Percentiles rank a stretch among this genome's conserved stretches.
These are phyloP conservation scores for Sphenopsis melanotis DNA, from an alignment of 2,797 vertebrate species.

Conservation along the genomic window DNA sequence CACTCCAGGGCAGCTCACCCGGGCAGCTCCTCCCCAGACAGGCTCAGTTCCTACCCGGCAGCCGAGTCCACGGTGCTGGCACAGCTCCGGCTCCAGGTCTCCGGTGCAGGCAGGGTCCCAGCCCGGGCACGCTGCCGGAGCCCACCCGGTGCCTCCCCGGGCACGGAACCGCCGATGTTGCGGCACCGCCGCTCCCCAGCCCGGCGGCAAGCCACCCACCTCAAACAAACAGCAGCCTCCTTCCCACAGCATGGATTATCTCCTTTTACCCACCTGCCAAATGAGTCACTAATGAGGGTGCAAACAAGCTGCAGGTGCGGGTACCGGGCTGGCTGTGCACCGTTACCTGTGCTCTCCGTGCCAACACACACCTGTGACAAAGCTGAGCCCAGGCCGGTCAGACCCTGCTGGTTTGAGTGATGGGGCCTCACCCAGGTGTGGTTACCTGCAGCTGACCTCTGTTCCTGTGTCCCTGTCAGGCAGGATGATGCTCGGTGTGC, in stretches of 20 bases:
- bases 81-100: not conserved
- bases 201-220: not conserved
- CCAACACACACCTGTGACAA: not conserved
- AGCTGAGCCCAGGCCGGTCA: not conserved
- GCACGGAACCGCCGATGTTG: accelerated
- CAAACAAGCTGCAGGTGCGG: not conserved
- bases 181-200: accelerated
- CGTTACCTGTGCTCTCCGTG: accelerated
- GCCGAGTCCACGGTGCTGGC: accelerated
- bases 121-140: not conserved
- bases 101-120: not conserved
- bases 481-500: accelerated
- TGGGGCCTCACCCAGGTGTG: not conserved
- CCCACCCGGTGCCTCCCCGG: accelerated
- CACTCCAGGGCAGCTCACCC: not conserved
- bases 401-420: accelerated
- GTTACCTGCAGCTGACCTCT: not conserved
- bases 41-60: not conserved
- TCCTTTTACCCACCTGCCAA: not conserved
- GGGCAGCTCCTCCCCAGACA: accelerated
- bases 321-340: not conserved
- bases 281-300: accelerated
- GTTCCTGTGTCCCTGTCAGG: not conserved
- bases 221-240: accelerated
- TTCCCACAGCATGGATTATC: not conserved